Percentiles rank a stretch among this genome's conserved stretches.
Conservation (phyloP, 1,140 invertebrate species). For the Papilio aristodemus region DNA sequence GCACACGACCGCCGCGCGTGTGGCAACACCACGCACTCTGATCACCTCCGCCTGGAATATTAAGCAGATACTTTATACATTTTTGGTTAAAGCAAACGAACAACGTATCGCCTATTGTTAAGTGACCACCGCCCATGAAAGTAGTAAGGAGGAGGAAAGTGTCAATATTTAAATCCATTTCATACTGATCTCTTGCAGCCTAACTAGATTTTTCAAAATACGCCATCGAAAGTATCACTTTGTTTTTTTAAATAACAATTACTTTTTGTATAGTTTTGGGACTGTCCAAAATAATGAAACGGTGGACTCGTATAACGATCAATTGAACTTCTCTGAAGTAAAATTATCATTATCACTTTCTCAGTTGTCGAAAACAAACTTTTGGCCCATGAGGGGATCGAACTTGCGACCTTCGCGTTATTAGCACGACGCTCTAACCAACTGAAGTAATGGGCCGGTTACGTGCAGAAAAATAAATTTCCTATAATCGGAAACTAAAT, state of each 20-base stretch:
- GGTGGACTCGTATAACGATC: too few relatives aligned
- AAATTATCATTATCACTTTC: constrained; percentile 31
- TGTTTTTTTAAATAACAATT: too few relatives aligned
- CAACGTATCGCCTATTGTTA: too few relatives aligned
- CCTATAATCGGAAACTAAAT: not conserved
- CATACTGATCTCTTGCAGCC: too few relatives aligned
- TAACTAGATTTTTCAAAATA: too few relatives aligned
- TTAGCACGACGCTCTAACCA: constrained; percentile 34
- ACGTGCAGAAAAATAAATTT: not conserved
- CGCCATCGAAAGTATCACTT: too few relatives aligned
- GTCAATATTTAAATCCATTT: too few relatives aligned
- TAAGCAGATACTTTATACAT: constrained; percentile 16
- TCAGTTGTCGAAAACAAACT: not conserved
- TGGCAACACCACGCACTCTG: constrained; percentile 60
- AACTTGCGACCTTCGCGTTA: constrained; percentile 31
- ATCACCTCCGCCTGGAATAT: constrained; percentile 67
- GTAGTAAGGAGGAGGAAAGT: too few relatives aligned
- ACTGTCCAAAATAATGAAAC: too few relatives aligned
- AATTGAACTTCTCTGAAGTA: constrained; percentile 13
- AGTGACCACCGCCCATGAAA: too few relatives aligned
- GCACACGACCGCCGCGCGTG: constrained; percentile 85
- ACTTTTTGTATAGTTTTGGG: too few relatives aligned
- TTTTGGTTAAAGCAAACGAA: too few relatives aligned
- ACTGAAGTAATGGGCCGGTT: constrained; percentile 24
- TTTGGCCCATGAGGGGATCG: constrained; percentile 33